Percentiles rank a stretch among this genome's conserved stretches.
phyloP scores from a whole-genome alignment of 2,797 vertebrate genomes.

The Leucoraja ocellata region DNA sequence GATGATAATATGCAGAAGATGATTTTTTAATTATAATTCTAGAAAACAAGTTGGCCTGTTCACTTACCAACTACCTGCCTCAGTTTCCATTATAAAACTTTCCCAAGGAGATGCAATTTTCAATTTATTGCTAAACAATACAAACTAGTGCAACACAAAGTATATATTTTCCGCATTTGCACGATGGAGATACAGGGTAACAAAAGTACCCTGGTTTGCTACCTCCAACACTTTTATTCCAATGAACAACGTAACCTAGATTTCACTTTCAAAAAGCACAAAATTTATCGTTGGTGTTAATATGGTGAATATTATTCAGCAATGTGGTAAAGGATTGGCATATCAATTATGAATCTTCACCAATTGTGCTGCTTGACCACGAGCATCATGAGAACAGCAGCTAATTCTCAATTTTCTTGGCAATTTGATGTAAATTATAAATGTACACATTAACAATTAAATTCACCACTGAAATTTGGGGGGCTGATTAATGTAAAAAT shows the following conservation, averaged over 20 bases:
- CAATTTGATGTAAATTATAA: background rate
- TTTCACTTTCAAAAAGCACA: background rate
- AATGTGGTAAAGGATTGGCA: background rate
- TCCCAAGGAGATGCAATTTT: background rate
- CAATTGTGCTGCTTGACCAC: background rate
- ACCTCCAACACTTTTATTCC: background rate
- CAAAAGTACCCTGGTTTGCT: background rate
- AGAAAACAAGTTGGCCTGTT: background rate
- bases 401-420: background rate
- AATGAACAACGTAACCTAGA: background rate
- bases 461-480: background rate
- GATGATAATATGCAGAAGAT: background rate
- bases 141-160: background rate
- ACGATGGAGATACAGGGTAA: background rate
- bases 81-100: background rate
- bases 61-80: background rate
- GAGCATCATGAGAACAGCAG: background rate
- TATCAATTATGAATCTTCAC: background rate
- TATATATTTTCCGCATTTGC: background rate
- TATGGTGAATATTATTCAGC: background rate
- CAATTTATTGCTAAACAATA: background rate
- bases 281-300: background rate
- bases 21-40: background rate
- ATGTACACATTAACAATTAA: background rate
- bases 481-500: background rate